Evolutionary conservation across 2,113 vertebrate species (phyloP).

Genomic region (Motacilla alba): DNA sequence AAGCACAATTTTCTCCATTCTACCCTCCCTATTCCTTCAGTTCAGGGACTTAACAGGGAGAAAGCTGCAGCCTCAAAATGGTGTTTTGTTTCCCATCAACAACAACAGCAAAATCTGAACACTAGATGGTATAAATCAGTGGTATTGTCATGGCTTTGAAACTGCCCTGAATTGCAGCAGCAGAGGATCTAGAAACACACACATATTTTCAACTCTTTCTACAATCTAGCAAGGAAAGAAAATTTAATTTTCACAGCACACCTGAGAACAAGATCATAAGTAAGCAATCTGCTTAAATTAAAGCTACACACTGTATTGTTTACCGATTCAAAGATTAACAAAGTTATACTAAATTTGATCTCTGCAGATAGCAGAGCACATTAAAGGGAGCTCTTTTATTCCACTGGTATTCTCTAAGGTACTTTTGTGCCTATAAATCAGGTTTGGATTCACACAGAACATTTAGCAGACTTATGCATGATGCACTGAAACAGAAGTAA

Average conservation of each 20-base stretch:
- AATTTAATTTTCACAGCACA: neutral
- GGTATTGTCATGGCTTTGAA: neutral
- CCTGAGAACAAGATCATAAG: neutral
- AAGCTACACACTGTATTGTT: conserved; percentile 16
- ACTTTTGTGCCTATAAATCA: conserved; percentile 36
- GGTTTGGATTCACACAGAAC: conserved; percentile 9
- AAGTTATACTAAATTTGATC: conserved; percentile 26
- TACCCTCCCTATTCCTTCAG: neutral
- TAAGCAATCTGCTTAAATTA: conserved; percentile 37
- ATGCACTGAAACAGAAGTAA: conserved; percentile 46
- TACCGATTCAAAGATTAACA: conserved; percentile 48
- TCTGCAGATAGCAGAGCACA: conserved; percentile 7
- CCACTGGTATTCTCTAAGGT: conserved; percentile 8
- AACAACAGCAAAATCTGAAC: neutral
- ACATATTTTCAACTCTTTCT: neutral
- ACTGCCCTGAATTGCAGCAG: neutral
- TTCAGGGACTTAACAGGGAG: neutral
- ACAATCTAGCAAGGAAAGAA: neutral
- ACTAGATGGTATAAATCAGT: neutral
- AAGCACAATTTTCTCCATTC: neutral
- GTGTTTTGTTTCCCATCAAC: neutral
- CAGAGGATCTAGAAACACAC: neutral
- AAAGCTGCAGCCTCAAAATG: neutral
- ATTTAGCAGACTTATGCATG: conserved; percentile 40
- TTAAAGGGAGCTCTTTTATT: conserved; percentile 38